These are phyloP conservation scores for Montipora capricornis DNA, from an alignment of 64 coral and sea anemone genomes.

Conservation along the genomic window DNA sequence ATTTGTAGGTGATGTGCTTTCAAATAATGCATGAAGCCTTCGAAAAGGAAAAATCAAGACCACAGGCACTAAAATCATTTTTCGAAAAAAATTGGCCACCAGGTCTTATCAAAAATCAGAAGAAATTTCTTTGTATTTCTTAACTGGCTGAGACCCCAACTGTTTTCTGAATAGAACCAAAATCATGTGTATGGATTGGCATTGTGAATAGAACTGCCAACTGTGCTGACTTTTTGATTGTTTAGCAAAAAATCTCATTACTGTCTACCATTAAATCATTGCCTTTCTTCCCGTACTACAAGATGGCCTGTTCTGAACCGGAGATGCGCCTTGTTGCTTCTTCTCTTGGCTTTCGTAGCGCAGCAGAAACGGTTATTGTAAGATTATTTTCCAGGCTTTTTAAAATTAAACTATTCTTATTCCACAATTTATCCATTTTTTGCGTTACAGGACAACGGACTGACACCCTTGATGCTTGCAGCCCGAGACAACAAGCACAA, in stretches of 20 bases:
- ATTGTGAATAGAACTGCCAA: not conserved
- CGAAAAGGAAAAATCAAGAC: too few relatives aligned
- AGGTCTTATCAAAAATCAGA: too few relatives aligned
- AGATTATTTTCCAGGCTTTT: not conserved
- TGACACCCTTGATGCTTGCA: constrained; percentile 93
- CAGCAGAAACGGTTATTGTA: not conserved
- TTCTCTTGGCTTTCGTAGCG: not conserved
- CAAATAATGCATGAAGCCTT: too few relatives aligned
- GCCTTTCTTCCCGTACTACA: not conserved
- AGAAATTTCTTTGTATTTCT: too few relatives aligned
- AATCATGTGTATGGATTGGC: constrained; percentile 23
- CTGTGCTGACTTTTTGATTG: constrained; percentile 2
- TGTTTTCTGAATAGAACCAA: not conserved
- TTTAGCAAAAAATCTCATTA: constrained; percentile 3
- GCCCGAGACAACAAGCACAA: constrained; percentile 90
- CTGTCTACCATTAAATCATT: too few relatives aligned
- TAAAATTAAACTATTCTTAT: not conserved
- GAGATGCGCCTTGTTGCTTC: not conserved
- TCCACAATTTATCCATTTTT: not conserved
- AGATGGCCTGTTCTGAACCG: not conserved
- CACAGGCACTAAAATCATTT: too few relatives aligned
- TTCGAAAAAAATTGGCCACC: too few relatives aligned
- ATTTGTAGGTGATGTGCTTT: too few relatives aligned
- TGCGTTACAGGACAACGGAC: constrained; percentile 84
- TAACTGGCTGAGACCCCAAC: not conserved